These are phyloP conservation scores for Melanotaenia duboulayi DNA, from an alignment of 2,113 vertebrate genomes.

Conservation along the genomic window DNA sequence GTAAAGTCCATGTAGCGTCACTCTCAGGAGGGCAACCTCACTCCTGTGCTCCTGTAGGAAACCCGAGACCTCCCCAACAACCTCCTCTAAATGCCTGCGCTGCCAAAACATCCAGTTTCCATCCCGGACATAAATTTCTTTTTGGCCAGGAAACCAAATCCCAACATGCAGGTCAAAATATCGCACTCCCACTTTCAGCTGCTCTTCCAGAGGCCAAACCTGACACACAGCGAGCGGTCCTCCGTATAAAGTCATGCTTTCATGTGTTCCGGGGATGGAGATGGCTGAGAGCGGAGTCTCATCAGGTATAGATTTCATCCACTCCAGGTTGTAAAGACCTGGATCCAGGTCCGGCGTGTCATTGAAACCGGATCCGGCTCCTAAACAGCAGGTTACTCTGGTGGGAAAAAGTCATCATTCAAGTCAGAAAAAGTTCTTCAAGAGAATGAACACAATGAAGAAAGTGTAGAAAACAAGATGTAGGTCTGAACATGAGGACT, in stretches of 20 bases:
- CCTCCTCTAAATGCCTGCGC: conserved; percentile 11
- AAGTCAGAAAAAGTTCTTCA: too few relatives aligned
- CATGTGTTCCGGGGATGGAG: conserved; percentile 75
- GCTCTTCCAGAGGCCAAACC: conserved; percentile 66
- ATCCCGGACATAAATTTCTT: conserved; percentile 20
- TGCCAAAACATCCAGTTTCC: conserved; percentile 22
- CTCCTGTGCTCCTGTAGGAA: conserved; percentile 41
- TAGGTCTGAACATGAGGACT: not conserved
- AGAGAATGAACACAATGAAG: too few relatives aligned
- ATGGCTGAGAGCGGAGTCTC: conserved; percentile 56
- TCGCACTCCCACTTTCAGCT: conserved; percentile 70
- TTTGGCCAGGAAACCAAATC: not conserved
- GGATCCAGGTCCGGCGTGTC: not conserved
- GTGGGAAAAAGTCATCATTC: not conserved
- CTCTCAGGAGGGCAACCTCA: conserved; percentile 69
- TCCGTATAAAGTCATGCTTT: conserved; percentile 55
- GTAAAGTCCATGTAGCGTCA: conserved; percentile 38
- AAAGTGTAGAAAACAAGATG: too few relatives aligned
- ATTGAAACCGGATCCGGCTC: conserved; percentile 49
- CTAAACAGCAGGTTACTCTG: conserved; percentile 28
- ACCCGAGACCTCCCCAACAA: conserved; percentile 28
- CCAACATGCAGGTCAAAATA: conserved; percentile 67
- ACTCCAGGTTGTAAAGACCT: conserved; percentile 41
- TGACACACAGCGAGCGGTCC: conserved; percentile 38
- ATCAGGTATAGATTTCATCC: conserved; percentile 69